phyloP scores from a whole-genome alignment of 92 coral and sea anemone genomes.

The Desmophyllum pertusum region DNA sequence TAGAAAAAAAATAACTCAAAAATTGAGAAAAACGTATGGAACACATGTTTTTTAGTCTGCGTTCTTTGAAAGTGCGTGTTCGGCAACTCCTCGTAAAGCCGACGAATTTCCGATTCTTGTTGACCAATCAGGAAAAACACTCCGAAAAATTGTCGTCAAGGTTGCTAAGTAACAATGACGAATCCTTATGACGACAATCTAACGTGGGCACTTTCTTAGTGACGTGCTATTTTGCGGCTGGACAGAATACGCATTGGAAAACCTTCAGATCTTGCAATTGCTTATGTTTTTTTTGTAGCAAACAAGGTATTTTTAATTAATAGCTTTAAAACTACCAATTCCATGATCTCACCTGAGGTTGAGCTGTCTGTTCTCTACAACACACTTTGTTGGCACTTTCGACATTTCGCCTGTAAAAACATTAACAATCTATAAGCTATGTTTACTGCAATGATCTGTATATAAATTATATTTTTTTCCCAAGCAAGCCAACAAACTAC shows the following conservation, averaged over 20 bases:
- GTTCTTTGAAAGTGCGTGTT: neutral
- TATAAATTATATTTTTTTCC: neutral
- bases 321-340: neutral
- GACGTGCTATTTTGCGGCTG: neutral
- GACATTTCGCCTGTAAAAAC: constrained; percentile 56
- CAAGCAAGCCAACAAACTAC: neutral
- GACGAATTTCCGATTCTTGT: neutral
- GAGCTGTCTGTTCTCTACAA: constrained; percentile 72
- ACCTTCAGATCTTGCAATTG: neutral
- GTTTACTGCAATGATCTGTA: neutral
- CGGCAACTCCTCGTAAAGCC: neutral
- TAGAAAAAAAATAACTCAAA: no score
- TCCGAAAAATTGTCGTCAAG: neutral
- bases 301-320: neutral
- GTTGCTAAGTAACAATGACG: neutral
- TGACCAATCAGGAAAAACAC: neutral
- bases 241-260: neutral
- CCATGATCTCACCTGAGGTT: constrained; percentile 77
- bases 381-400: constrained; percentile 93
- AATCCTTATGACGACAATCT: neutral
- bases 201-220: neutral
- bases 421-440: neutral
- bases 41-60: neutral
- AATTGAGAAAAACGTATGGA: neutral
- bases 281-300: neutral